Evolutionary conservation across 2,113 vertebrate genomes (phyloP).

Genomic region (Speoplatyrhinus poulsoni): DNA sequence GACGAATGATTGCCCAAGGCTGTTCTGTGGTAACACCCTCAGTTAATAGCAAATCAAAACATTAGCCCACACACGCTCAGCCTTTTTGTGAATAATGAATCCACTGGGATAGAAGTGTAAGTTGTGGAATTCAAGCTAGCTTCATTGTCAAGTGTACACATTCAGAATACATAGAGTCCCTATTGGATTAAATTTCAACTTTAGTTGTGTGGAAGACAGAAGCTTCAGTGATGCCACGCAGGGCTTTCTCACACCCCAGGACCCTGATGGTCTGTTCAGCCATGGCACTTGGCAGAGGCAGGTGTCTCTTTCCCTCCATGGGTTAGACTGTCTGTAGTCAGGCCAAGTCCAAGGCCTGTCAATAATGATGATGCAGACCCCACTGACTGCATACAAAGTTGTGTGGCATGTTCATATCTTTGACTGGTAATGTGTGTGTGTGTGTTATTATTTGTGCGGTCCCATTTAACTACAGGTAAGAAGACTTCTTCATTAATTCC

Average conservation of each 20-base stretch:
- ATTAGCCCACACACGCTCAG: conserved; percentile 7
- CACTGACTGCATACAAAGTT: conserved; percentile 28
- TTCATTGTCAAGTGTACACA: conserved; percentile 19
- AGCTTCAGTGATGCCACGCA: conserved; percentile 40
- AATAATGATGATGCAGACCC: conserved; percentile 53
- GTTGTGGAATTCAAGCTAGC: conserved; percentile 16
- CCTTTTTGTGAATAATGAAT: not conserved
- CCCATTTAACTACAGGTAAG: not conserved
- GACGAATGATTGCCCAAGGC: not conserved
- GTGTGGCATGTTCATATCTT: not conserved
- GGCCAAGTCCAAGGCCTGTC: conserved; percentile 66
- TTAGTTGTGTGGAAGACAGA: not conserved
- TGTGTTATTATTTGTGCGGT: not conserved
- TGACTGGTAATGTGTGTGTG: not conserved
- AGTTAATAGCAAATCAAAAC: conserved; percentile 14
- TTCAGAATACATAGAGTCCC: conserved; percentile 1
- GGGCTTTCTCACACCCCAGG: conserved; percentile 71
- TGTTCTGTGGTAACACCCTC: not conserved
- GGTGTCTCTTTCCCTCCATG: conserved; percentile 51
- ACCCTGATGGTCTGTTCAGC: conserved; percentile 53
- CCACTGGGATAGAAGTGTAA: conserved; percentile 3
- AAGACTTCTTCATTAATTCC: not conserved
- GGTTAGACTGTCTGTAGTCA: conserved; percentile 64
- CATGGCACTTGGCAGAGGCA: conserved; percentile 61
- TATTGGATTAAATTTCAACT: conserved; percentile 38